Evolutionary conservation across 2,888 invertebrate species (phyloP).

Genomic region (Aphidius colemani): DNA sequence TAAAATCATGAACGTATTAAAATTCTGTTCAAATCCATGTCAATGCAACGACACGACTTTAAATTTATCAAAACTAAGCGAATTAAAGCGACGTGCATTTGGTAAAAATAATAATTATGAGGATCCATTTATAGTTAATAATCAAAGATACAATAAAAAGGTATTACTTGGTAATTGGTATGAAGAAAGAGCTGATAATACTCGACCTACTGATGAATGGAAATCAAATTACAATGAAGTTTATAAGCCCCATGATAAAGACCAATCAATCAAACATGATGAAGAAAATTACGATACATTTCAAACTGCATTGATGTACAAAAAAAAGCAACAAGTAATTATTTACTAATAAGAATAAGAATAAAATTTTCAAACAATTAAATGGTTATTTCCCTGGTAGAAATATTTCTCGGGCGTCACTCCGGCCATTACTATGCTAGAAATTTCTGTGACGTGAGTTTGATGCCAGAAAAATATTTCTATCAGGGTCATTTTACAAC

Average conservation of each 20-base stretch:
- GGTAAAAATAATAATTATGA: slow-evolving; percentile 20
- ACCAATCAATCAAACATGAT: slow-evolving; percentile 1
- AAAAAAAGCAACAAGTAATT: slow-evolving; percentile 31
- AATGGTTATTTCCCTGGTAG: neutral
- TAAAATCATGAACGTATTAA: too few species aligned
- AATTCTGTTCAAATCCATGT: too few species aligned
- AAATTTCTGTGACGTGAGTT: too few species aligned
- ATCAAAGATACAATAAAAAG: slow-evolving; percentile 37
- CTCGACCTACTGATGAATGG: slow-evolving; percentile 33
- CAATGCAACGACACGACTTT: too few species aligned
- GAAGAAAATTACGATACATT: slow-evolving; percentile 15
- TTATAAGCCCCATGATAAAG: slow-evolving; percentile 29
- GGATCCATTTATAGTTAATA: slow-evolving; percentile 23
- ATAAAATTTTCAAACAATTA: neutral
- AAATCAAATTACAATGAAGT: slow-evolving; percentile 30
- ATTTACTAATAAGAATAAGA: neutral
- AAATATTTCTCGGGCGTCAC: too few species aligned
- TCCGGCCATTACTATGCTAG: too few species aligned
- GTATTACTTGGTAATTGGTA: slow-evolving; percentile 45
- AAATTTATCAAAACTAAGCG: too few species aligned
- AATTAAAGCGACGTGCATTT: neutral
- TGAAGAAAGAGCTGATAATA: slow-evolving; percentile 33
- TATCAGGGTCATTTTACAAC: too few species aligned
- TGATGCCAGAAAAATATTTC: too few species aligned
- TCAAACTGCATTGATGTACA: slow-evolving; percentile 28